Percentiles rank a stretch among this genome's conserved stretches.
phyloP scores from a whole-genome alignment of 2,113 vertebrate species.

The Ancistrus triradiatus region DNA sequence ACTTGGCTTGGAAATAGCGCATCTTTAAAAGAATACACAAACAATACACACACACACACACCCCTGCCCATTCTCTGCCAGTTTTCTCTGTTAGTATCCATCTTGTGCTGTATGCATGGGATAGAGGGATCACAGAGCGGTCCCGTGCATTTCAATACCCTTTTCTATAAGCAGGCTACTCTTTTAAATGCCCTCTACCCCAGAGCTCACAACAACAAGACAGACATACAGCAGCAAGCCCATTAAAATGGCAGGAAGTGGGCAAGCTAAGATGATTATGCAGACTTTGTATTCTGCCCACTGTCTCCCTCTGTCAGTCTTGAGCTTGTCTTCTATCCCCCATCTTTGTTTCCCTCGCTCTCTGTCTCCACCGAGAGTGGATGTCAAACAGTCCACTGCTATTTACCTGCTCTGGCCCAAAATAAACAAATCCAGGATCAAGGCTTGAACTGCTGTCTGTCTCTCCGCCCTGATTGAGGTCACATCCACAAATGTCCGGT shows the following conservation, averaged over 20 bases:
- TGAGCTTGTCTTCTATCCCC: not conserved
- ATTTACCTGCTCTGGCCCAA: constrained; percentile 47
- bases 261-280: constrained; percentile 45
- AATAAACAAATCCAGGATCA: constrained; percentile 40
- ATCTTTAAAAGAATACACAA: constrained; percentile 22
- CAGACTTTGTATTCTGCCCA: constrained; percentile 46
- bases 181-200: constrained; percentile 7
- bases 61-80: not conserved
- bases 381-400: constrained; percentile 46
- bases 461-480: constrained; percentile 18
- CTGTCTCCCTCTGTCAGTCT: constrained; percentile 2
- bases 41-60: not conserved
- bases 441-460: too few relatives aligned
- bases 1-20: constrained; percentile 4
- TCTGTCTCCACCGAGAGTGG: constrained; percentile 15
- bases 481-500: not conserved
- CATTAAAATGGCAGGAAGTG: constrained; percentile 49
- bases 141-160: constrained; percentile 15
- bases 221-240: constrained; percentile 36
- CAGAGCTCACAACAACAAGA: constrained; percentile 28
- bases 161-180: constrained; percentile 25
- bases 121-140: constrained; percentile 12
- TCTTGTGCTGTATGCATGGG: not conserved
- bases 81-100: not conserved
- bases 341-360: not conserved